Base-by-base conservation (phyloP, 2,113 vertebrate genomes). In the Centropus bengalensis region DNA sequence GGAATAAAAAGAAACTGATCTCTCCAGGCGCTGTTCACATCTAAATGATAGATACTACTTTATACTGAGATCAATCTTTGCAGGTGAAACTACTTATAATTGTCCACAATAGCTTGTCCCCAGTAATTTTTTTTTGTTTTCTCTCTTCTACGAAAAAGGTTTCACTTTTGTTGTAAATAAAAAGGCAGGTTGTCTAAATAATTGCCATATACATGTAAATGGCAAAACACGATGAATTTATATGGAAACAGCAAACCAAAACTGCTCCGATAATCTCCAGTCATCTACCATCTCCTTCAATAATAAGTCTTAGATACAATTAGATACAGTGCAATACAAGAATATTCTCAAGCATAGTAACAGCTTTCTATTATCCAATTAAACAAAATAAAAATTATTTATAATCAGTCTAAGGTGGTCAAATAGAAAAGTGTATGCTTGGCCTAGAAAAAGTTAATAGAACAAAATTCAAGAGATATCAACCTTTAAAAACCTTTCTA, bases 91-190 rank as follows among this genome's bases (percentile, higher is more conserved):
- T 68, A 60, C 30, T 78, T 74, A 51, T 26, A 55, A 62, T 64
- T 88, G 86, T 86, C 88, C 60, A 80, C 36, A 47, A 47, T 42
- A 81, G 55, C 23, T 87, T 55, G 28, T 64, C 12, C 33, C 38
- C 2, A 8, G 15, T 62, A 32, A 1, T 80, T 91, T 81, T 83
- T 83, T 36, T 82, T 32, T 78, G 54, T 88, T 67, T 92, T 94
- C 51, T 64, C 32, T 87, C 67, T 80, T 88, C 77, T 52, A 55
- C 21, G 33, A 60, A 80, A 89, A 76, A 89, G 28, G 32, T 77
- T 80, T 92, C 82, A 64, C 20, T 94, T 89, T 38, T 44, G 30
- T 63, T 81, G 82, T n/a, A 64, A 82, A 94, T 73, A 85, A 85
- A 91, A 88, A 75, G 14, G 49, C 59, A 40, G 32, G 23, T 45